Conservation (phyloP, 2,888 invertebrate genomes). For the Monoplex corrugatus region DNA sequence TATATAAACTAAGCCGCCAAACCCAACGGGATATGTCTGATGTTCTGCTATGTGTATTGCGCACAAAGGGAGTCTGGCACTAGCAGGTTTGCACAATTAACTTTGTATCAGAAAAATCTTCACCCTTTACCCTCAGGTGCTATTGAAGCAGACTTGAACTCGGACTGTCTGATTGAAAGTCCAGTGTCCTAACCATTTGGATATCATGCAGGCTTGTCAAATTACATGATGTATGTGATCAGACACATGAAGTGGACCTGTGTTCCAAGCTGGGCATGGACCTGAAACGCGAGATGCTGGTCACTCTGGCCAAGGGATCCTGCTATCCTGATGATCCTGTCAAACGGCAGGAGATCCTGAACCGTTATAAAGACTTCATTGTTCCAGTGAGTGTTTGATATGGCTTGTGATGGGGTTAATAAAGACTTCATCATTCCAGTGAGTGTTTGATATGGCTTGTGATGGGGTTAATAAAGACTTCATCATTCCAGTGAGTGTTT, state of each 20-base stretch:
- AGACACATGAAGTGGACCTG: conserved; percentile 96
- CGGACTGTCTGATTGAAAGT: too few species aligned
- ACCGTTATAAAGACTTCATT: conserved; percentile 91
- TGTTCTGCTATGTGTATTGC: too few species aligned
- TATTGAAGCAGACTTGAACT: too few species aligned
- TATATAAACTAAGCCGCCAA: too few species aligned
- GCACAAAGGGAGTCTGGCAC: too few species aligned
- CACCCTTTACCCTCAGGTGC: too few species aligned
- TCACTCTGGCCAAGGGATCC: conserved; percentile 84
- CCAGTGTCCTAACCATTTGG: too few species aligned
- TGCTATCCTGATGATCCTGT: conserved; percentile 86
- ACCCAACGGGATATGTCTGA: too few species aligned
- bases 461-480: conserved; percentile 85
- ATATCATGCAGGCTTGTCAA: too few species aligned
- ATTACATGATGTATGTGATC: too few species aligned
- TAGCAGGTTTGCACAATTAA: too few species aligned
- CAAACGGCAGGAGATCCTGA: conserved; percentile 88
- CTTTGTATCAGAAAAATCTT: too few species aligned
- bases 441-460: conserved; percentile 81
- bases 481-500: conserved; percentile 84
- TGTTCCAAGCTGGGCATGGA: conserved; percentile 91
- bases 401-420: not conserved
- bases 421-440: conserved; percentile 91
- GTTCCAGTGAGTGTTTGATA: conserved; percentile 87
- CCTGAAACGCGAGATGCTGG: conserved; percentile 92